Conservation (phyloP, 2,888 invertebrate species). For the Drosophila neonasuta region DNA sequence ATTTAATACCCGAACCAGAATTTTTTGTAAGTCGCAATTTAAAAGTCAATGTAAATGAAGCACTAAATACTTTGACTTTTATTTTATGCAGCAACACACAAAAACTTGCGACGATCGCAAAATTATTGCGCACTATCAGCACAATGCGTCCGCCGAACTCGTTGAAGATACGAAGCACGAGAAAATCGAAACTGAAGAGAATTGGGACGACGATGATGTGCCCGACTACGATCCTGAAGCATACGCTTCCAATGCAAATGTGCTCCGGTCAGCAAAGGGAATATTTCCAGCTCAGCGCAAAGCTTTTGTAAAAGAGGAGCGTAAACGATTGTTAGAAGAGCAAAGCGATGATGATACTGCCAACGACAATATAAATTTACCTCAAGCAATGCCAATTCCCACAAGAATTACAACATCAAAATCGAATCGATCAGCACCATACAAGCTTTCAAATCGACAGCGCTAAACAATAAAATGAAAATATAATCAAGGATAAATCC, state of each 20-base stretch:
- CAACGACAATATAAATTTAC: not conserved
- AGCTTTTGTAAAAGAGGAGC: constrained; percentile 74
- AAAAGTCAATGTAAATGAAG: not conserved
- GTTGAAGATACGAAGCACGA: constrained; percentile 55
- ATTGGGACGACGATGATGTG: constrained; percentile 59
- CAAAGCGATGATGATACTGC: constrained; percentile 23
- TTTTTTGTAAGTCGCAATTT: constrained; percentile 43
- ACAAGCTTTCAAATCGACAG: not conserved
- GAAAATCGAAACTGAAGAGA: constrained; percentile 58
- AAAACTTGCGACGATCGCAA: constrained; percentile 59
- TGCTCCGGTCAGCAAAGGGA: constrained; percentile 71
- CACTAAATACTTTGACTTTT: not conserved
- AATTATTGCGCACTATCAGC: constrained; percentile 58
- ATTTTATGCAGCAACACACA: constrained; percentile 48
- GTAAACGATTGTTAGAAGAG: constrained; percentile 65
- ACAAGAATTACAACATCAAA: not conserved
- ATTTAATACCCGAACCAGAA: constrained; percentile 84
- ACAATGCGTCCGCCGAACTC: constrained; percentile 39
- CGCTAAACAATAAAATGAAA: not conserved
- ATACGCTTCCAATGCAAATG: constrained; percentile 62
- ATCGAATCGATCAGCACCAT: constrained; percentile 12
- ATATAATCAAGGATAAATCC: too few relatives aligned
- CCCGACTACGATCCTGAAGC: constrained; percentile 74
- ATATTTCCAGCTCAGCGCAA: constrained; percentile 68
- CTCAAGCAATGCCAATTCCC: not conserved